Conservation (phyloP, 1,140 invertebrate genomes). For the Tigriopus japonicus region DNA sequence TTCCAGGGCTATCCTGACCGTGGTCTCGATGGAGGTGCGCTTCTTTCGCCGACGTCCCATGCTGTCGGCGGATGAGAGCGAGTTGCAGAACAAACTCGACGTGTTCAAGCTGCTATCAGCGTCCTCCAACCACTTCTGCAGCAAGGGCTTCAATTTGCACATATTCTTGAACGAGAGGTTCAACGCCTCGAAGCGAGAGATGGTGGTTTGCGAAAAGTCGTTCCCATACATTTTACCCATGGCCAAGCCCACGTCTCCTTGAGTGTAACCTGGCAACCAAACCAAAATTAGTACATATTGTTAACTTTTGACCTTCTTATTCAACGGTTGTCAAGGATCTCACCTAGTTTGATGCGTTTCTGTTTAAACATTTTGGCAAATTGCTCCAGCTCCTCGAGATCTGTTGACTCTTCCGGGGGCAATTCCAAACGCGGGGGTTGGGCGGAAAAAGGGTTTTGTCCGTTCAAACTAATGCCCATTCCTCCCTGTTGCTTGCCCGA, state of each 20-base stretch:
- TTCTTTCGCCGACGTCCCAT: constrained; percentile 77
- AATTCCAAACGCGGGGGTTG: constrained; percentile 40
- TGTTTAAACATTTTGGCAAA: constrained; percentile 95
- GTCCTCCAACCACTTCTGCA: constrained; percentile 94
- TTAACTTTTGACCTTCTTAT: not conserved
- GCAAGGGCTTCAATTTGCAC: constrained; percentile 92
- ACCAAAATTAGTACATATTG: not conserved
- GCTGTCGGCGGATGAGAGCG: constrained; percentile 20
- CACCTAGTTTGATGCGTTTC: constrained; percentile 74
- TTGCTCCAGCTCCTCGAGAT: constrained; percentile 84
- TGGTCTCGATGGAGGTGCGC: constrained; percentile 89
- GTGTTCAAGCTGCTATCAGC: constrained; percentile 1
- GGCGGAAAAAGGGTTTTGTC: constrained; percentile 13
- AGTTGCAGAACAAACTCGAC: constrained; percentile 10
- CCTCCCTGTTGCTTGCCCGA: constrained; percentile 8
- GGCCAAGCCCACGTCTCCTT: constrained; percentile 92
- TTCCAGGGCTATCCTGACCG: constrained; percentile 74
- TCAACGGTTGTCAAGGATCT: constrained; percentile 15
- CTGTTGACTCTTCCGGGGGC: constrained; percentile 71
- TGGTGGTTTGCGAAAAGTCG: constrained; percentile 97
- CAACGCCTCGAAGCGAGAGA: constrained; percentile 90
- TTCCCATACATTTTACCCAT: constrained; percentile 98
- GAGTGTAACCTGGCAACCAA: constrained; percentile 62
- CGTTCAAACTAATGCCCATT: constrained; percentile 18
- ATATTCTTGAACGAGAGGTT: constrained; percentile 99